phyloP scores from a whole-genome alignment of 2,797 vertebrate species.

The Australoheros facetus region DNA sequence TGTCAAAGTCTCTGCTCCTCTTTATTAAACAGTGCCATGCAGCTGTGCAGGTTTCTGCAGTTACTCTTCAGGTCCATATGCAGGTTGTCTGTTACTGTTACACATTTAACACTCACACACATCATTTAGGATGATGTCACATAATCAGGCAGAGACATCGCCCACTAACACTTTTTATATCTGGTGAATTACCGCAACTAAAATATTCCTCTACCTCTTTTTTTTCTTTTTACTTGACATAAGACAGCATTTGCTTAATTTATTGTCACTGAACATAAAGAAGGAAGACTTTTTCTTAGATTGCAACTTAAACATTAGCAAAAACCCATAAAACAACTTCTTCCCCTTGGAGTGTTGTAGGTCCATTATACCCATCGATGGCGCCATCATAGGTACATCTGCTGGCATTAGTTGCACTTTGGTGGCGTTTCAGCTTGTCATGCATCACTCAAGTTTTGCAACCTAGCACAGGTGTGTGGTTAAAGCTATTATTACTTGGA shows the following conservation, averaged over 20 bases:
- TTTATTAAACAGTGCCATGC: not conserved
- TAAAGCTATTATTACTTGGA: no score
- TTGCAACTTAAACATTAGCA: not conserved
- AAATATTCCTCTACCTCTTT: no score
- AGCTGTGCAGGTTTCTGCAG: not conserved
- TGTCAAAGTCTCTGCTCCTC: accelerated
- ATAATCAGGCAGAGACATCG: not conserved
- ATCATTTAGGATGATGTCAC: not conserved
- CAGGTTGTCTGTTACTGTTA: not conserved
- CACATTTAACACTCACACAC: not conserved
- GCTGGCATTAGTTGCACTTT: no score
- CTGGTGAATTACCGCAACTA: no score
- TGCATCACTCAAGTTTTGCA: no score
- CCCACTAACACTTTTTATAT: not conserved
- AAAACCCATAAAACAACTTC: not conserved
- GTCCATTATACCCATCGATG: accelerated
- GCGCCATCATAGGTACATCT: not conserved
- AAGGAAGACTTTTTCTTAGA: not conserved
- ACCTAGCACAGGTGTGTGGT: no score
- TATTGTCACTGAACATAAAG: not conserved
- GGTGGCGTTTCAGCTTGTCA: no score
- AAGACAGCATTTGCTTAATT: no score
- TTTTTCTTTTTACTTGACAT: no score
- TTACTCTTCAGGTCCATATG: not conserved
- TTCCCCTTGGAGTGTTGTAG: accelerated